Evolutionary conservation across 2,113 vertebrate species (phyloP), one percentile per base, ranked within the genome.

Genomic region (Pavo muticus): DNA sequence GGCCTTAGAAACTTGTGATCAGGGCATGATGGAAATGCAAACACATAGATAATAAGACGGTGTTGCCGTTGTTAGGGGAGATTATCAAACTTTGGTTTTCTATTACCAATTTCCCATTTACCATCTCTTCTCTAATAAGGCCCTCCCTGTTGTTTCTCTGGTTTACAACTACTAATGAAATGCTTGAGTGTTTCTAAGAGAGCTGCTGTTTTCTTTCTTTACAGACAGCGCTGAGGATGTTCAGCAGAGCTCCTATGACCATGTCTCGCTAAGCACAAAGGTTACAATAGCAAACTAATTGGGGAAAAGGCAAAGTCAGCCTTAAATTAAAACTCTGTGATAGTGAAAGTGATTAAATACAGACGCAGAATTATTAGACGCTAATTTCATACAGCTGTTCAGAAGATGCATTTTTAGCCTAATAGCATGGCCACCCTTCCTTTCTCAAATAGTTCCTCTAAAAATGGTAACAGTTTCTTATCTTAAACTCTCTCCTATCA

Each of bases 281-380:
- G 71, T 91, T 77, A 92, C 52, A 50, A 67, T 56, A 56, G 54
- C 63, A 84, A 57, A 72, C 14, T 85, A 87, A 90, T 13, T 68
- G 82, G 59, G 2, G 1, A 45, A 89, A 87, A 91, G 67, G 79
- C 47, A 65, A 27, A 83, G 32, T 45, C 45, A 84, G 44, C 35
- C 71, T 86, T 94, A 81, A 86, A 95, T 82, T 95, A 94, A 87
- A 87, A 91, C 69, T 54, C 80, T 40, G 13, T 54, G 68, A 52
- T 42, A 92, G 65, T 79, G 54, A 92, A 84, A 89, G 63, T 59
- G 59, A 91, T 84, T 94, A 92, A 91, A 92, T 54, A 78, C 45
- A 95, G 40, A 85, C 7, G 27, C 45, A 76, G 84, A 50, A 45
- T 73, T 75, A 65, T 73, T 47, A 76, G 54, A 73, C 9, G 25